Evolutionary conservation across 2,797 vertebrate genomes (phyloP).

Genomic region (Adrianichthys oophorus): DNA sequence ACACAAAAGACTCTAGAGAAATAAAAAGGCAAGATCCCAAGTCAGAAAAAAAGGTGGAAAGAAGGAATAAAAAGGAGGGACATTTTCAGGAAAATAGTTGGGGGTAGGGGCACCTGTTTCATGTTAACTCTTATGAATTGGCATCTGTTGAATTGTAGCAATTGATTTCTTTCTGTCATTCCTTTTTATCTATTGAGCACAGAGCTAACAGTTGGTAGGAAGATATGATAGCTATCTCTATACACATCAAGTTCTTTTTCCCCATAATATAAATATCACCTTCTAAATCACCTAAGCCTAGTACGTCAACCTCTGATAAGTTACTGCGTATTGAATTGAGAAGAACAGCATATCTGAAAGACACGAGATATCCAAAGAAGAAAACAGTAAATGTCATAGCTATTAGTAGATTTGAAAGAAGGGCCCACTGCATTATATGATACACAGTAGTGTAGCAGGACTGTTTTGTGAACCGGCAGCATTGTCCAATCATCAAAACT

Average conservation of each 20-base stretch:
- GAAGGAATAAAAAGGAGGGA: conserved; percentile 56
- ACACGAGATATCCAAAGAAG: conserved; percentile 72
- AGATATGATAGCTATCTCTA: conserved; percentile 77
- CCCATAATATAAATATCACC: conserved; percentile 71
- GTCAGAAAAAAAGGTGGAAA: conserved; percentile 39
- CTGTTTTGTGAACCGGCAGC: conserved; percentile 69
- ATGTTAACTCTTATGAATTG: conserved; percentile 69
- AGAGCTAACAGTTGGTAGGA: conserved; percentile 70
- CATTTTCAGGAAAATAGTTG: conserved; percentile 57
- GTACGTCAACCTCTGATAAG: conserved; percentile 77
- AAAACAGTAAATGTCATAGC: conserved; percentile 68
- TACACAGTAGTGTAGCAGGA: conserved; percentile 71
- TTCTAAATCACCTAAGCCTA: conserved; percentile 75
- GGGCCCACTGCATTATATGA: conserved; percentile 61
- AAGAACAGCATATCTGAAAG: conserved; percentile 73
- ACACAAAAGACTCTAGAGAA: conserved; percentile 76
- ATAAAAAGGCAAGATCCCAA: conserved; percentile 69
- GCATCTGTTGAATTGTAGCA: conserved; percentile 67
- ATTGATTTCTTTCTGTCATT: conserved; percentile 63
- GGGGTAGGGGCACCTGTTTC: conserved; percentile 65
- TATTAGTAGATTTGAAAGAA: conserved; percentile 72
- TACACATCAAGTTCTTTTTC: conserved; percentile 76
- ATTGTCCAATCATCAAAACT: conserved; percentile 63
- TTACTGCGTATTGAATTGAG: conserved; percentile 73
- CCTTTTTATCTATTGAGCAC: conserved; percentile 75